Evolutionary conservation across 2,797 vertebrate genomes (phyloP), one percentile per base, ranked within the genome.

Genomic region (Sphenodon punctatus): DNA sequence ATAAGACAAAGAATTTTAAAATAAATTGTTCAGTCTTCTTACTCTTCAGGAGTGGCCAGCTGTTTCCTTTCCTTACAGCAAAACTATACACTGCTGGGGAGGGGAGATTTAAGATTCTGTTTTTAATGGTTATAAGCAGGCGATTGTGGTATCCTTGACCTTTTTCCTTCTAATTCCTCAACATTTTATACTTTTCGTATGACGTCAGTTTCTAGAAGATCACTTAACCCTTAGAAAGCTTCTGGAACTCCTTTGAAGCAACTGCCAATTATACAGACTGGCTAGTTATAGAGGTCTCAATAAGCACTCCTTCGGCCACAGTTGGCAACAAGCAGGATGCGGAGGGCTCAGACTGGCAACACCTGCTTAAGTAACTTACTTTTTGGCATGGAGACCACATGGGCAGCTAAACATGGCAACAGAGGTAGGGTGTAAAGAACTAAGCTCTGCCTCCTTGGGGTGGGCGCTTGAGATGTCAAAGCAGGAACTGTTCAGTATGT

Each of bases 151-250:
- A 61, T 51, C 32, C 32, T 23, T 64, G 56, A 45, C 32, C 53
- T 48, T 63, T 73, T 66, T 30, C 75, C 55, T 67, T 71, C 30
- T 45, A 75, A 6, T 51, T 76, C 13, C 67, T 70, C 1, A 0
- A 9, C 49, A 56, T 30, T 48, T 49, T 69, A 60, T 7, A 10
- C 2, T 11, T 20, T 0, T 0, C 5, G 56, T 34, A n/a, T 0
- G 0, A 25, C 38, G 2, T 70, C 6, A 38, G 20, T 16, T 79
- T 5, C 60, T 74, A 34, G 6, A n/a, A 68, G 16, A 69, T 19
- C 30, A 67, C 4, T 10, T 25, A 71, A 63, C 16, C 4, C 34
- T 22, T 34, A 55, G 7, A 83, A 71, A 4, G 27, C 25, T 1
- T 75, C 3, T 36, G 80, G 78, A 63, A 17, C 84, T 32, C 17